Conservation (phyloP, 1,140 invertebrate species). For the Drosophila santomea region DNA sequence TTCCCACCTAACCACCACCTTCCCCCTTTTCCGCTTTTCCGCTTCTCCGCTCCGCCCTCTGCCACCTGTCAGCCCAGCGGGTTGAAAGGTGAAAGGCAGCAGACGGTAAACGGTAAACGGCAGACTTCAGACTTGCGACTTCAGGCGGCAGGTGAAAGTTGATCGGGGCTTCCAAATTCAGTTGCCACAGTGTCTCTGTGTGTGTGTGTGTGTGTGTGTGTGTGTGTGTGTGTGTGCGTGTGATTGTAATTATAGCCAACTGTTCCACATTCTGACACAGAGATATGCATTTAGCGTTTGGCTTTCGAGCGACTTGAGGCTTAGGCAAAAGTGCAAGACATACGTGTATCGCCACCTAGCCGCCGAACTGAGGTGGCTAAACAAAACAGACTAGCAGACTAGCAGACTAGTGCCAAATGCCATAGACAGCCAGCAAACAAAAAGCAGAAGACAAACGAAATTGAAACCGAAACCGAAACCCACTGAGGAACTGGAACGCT, state of each 20-base stretch:
- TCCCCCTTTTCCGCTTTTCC: background rate
- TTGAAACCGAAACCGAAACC: slow-evolving; percentile 18
- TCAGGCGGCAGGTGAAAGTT: slow-evolving; percentile 10
- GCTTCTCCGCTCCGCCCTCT: background rate
- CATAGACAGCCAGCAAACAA: slow-evolving; percentile 41
- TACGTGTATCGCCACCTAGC: background rate
- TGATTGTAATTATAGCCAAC: slow-evolving; percentile 57
- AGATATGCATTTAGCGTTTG: slow-evolving; percentile 50
- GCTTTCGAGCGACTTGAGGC: slow-evolving; percentile 17
- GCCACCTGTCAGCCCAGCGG: slow-evolving; percentile 14
- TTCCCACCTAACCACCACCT: no score
- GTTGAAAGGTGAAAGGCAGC: background rate
- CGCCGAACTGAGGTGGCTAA: background rate
- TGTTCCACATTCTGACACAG: slow-evolving; percentile 49
- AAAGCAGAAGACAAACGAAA: slow-evolving; percentile 26
- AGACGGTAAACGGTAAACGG: no score
- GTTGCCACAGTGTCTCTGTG: slow-evolving; percentile 28
- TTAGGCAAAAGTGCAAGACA: slow-evolving; percentile 44
- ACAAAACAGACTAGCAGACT: background rate
- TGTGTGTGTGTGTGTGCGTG: background rate
- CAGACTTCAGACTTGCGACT: no score
- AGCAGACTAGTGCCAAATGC: slow-evolving; percentile 16
- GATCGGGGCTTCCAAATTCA: slow-evolving; percentile 35
- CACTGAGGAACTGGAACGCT: slow-evolving; percentile 31
- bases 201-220: background rate